Evolutionary conservation across 2,113 vertebrate species (phyloP).

Genomic region (Dipodomys spectabilis): DNA sequence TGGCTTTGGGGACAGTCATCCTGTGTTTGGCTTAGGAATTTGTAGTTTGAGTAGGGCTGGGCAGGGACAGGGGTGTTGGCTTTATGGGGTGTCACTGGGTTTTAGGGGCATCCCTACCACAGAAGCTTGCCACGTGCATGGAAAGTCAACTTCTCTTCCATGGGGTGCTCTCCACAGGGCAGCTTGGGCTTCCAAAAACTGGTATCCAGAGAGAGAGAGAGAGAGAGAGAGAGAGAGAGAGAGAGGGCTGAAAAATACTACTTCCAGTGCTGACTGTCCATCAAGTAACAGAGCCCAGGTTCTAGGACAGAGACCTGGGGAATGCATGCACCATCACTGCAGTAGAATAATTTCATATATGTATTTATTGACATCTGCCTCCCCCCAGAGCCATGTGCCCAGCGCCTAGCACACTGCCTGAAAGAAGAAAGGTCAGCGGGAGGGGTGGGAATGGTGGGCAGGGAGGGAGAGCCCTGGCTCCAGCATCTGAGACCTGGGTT

Average conservation of each 20-base stretch:
- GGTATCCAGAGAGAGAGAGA: not conserved
- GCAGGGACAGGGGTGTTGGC: not conserved
- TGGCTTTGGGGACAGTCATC: not conserved
- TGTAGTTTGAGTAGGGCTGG: not conserved
- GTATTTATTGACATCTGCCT: not conserved
- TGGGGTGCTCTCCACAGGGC: rapidly evolving
- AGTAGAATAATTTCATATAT: not conserved
- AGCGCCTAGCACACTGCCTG: not conserved
- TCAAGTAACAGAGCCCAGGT: not conserved
- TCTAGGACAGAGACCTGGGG: not conserved
- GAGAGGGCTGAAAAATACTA: not conserved
- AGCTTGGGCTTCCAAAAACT: not conserved
- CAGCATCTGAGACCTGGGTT: constrained; percentile 48
- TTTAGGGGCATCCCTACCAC: rapidly evolving
- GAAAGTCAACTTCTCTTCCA: not conserved
- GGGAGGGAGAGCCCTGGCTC: not conserved
- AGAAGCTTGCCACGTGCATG: rapidly evolving
- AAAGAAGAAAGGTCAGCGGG: not conserved
- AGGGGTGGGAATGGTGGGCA: not conserved
- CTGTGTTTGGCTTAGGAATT: not conserved
- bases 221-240: not conserved
- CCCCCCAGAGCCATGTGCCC: too few species aligned
- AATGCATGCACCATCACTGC: too few species aligned
- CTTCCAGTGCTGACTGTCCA: not conserved
- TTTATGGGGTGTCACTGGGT: rapidly evolving